phyloP scores from a whole-genome alignment of 2,113 vertebrate genomes.

The Siniperca knerii region DNA sequence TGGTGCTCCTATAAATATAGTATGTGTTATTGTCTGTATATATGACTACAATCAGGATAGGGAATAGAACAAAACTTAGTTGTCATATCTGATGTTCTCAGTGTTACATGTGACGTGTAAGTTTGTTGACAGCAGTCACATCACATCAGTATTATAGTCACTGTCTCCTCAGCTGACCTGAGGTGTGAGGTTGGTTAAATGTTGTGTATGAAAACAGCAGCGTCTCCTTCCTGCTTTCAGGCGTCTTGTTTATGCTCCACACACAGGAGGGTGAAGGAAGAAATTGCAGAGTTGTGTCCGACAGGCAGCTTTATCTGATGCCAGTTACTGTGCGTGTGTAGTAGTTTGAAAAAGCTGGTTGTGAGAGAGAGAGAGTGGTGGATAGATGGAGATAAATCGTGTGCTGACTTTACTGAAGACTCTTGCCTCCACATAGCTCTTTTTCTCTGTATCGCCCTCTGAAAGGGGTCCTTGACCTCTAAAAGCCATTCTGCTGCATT shows the following conservation, averaged over 20 bases:
- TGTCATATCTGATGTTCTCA: not conserved
- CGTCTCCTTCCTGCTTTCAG: conserved; percentile 21
- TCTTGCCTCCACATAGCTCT: conserved; percentile 41
- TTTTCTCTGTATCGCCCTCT: conserved; percentile 44
- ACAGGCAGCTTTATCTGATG: conserved; percentile 35
- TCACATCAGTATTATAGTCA: conserved; percentile 30
- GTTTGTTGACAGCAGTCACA: conserved; percentile 17
- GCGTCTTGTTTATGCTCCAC: conserved; percentile 41
- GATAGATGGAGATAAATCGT: conserved; percentile 51
- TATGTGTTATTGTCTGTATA: not conserved
- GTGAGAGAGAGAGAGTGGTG: conserved; percentile 3
- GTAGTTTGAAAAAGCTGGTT: conserved; percentile 10
- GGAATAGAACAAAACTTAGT: not conserved
- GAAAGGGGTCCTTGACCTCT: conserved; percentile 75
- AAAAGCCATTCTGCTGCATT: conserved; percentile 38
- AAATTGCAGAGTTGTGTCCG: conserved; percentile 12
- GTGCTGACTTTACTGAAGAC: conserved; percentile 62
- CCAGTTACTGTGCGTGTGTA: conserved; percentile 14
- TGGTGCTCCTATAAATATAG: no score
- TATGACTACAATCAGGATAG: not conserved
- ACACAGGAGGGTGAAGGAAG: conserved; percentile 34
- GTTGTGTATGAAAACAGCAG: conserved; percentile 56
- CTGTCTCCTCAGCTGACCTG: conserved; percentile 17
- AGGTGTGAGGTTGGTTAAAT: conserved; percentile 29
- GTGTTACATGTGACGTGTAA: not conserved